These are phyloP conservation scores for Tupaia tana DNA, from an alignment of 2,113 vertebrate genomes.

Conservation along the genomic window DNA sequence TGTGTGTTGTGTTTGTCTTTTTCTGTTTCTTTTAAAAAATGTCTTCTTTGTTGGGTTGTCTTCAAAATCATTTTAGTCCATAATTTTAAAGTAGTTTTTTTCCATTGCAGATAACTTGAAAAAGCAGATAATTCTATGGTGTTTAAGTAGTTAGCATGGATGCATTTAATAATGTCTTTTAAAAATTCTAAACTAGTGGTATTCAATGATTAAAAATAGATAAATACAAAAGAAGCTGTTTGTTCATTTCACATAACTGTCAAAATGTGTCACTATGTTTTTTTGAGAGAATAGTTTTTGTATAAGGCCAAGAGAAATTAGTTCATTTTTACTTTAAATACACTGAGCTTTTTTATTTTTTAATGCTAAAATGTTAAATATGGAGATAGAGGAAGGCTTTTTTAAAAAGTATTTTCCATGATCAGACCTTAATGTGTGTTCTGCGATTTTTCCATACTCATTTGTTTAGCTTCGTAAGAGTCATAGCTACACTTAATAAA, in stretches of 20 bases:
- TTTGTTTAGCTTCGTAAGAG: background rate
- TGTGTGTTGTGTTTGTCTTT: background rate
- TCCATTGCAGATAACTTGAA: background rate
- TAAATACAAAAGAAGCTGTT: conserved; percentile 13
- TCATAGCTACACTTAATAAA: background rate
- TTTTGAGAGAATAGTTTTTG: background rate
- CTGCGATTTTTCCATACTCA: background rate
- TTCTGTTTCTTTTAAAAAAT: background rate
- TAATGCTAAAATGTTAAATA: background rate
- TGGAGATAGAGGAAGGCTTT: background rate
- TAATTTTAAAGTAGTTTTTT: conserved; percentile 37
- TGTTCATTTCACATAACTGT: conserved; percentile 37
- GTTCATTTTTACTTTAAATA: background rate
- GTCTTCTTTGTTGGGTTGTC: background rate
- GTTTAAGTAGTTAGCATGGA: background rate
- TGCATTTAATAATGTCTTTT: background rate
- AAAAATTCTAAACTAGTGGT: conserved; percentile 46
- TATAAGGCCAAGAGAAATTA: conserved; percentile 1
- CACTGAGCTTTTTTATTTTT: background rate
- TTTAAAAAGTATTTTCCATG: background rate
- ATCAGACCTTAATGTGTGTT: background rate
- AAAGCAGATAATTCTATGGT: background rate
- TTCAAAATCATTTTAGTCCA: conserved; percentile 17
- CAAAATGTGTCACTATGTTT: conserved; percentile 5
- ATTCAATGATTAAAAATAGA: background rate